Percentiles rank a stretch among this genome's conserved stretches.
These are phyloP conservation scores for Channa argus DNA, from an alignment of 2,113 vertebrate species.

Conservation along the genomic window DNA sequence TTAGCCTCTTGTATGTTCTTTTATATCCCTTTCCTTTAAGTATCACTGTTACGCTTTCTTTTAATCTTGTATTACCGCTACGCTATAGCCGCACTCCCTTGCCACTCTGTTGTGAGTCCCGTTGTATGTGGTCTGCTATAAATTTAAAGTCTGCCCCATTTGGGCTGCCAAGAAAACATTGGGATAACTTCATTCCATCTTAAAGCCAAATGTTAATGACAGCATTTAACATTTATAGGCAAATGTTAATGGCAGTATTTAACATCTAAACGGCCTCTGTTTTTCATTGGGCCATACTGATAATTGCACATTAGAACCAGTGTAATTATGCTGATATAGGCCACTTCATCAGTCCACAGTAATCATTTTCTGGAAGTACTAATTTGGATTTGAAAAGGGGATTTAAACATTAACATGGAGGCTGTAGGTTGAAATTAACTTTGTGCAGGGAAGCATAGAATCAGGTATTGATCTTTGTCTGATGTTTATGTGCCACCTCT, in stretches of 20 bases:
- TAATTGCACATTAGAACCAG: slow-evolving; percentile 62
- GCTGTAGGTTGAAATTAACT: slow-evolving; percentile 26
- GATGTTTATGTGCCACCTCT: slow-evolving; percentile 45
- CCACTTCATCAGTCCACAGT: slow-evolving; percentile 43
- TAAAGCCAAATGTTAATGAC: slow-evolving; percentile 66
- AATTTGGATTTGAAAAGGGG: slow-evolving; percentile 45
- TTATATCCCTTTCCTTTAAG: neutral
- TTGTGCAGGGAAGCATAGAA: slow-evolving; percentile 8
- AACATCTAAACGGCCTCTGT: slow-evolving; percentile 55
- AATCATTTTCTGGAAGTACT: slow-evolving; percentile 51
- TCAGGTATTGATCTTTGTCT: slow-evolving; percentile 45
- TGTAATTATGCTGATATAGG: slow-evolving; percentile 56
- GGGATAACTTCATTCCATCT: slow-evolving; percentile 44
- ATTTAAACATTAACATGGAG: slow-evolving; percentile 10
- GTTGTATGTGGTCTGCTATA: neutral
- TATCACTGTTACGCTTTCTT: neutral
- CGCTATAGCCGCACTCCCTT: neutral
- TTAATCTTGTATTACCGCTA: neutral
- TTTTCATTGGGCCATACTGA: slow-evolving; percentile 60
- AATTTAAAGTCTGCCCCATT: slow-evolving; percentile 25
- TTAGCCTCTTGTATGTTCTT: neutral
- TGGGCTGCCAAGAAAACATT: slow-evolving; percentile 48
- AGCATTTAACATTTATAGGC: slow-evolving; percentile 67
- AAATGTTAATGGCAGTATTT: slow-evolving; percentile 72
- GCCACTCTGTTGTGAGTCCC: neutral